phyloP scores from a whole-genome alignment of 2,888 invertebrate genomes.

The Harpalus rufipes region DNA sequence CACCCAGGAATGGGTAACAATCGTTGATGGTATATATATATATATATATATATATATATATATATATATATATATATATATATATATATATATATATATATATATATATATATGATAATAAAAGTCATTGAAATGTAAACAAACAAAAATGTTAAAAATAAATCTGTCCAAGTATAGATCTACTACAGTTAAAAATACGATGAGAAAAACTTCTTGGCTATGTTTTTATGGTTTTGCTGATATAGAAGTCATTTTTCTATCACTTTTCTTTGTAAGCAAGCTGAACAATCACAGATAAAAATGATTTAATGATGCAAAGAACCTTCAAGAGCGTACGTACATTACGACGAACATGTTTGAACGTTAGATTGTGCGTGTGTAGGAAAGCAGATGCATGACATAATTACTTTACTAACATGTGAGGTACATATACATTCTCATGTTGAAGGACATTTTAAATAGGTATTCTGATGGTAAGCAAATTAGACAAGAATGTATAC shows the following conservation, averaged over 20 bases:
- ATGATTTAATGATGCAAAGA: conserved; percentile 42
- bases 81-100: no score
- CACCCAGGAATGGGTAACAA: no score
- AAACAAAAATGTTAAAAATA: no score
- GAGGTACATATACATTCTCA: conserved; percentile 49
- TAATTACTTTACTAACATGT: conserved; percentile 40
- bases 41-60: no score
- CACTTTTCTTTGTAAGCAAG: not conserved
- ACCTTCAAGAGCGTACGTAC: conserved; percentile 23
- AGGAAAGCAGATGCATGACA: conserved; percentile 54
- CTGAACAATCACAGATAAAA: conserved; percentile 25
- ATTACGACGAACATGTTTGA: conserved; percentile 18
- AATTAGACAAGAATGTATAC: conserved; percentile 29
- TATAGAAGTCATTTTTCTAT: not conserved
- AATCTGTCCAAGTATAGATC: no score
- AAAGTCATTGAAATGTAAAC: no score
- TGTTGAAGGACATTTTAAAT: conserved; percentile 50
- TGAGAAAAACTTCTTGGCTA: no score
- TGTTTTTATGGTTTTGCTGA: no score
- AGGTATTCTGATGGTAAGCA: conserved; percentile 36
- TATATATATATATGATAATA: no score
- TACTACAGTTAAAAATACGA: no score
- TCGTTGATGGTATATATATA: no score
- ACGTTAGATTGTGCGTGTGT: conserved; percentile 45
- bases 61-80: no score